A percentile compares a stretch with the other conserved stretches of the same genome.
Conservation (phyloP, 2,797 vertebrate species). For the Sebastes taczanowskii region DNA sequence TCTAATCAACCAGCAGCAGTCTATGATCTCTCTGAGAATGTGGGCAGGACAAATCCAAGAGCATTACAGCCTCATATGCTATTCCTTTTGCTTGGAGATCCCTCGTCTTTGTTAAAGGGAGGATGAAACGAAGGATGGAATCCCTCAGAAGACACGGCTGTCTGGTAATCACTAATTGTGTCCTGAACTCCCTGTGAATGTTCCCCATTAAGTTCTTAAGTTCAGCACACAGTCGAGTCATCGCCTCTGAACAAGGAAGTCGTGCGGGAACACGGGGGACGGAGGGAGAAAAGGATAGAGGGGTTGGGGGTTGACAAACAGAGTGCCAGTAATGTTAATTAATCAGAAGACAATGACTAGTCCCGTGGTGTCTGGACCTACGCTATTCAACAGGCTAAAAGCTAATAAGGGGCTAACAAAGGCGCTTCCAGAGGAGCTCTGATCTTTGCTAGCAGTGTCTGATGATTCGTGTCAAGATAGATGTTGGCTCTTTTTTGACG, state of each 20-base stretch:
- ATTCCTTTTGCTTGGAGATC: constrained; percentile 79
- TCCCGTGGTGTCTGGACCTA: constrained; percentile 46
- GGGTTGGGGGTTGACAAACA: constrained; percentile 57
- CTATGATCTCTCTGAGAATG: constrained; percentile 68
- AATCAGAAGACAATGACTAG: constrained; percentile 72
- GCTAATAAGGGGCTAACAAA: constrained; percentile 58
- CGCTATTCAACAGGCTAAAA: constrained; percentile 44
- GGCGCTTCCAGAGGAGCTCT: constrained; percentile 22
- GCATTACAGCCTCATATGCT: constrained; percentile 75
- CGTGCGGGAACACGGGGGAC: constrained; percentile 40
- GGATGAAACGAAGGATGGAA: constrained; percentile 70
- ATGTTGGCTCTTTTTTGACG: constrained; percentile 25
- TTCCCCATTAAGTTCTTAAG: constrained; percentile 75
- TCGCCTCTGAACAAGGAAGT: constrained; percentile 43
- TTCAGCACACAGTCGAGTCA: constrained; percentile 61
- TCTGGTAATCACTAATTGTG: constrained; percentile 80
- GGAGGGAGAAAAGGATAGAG: constrained; percentile 21
- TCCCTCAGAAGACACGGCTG: constrained; percentile 70
- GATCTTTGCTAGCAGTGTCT: constrained; percentile 40
- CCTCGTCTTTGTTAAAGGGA: constrained; percentile 72
- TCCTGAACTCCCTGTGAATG: constrained; percentile 74
- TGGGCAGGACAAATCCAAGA: constrained; percentile 67
- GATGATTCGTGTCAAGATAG: constrained; percentile 53
- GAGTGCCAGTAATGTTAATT: constrained; percentile 69
- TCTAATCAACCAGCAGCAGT: constrained; percentile 58